Evolutionary conservation across 2,888 invertebrate genomes (phyloP), one percentile per base, ranked within the genome.

Genomic region (Lamellibrachia satsuma): DNA sequence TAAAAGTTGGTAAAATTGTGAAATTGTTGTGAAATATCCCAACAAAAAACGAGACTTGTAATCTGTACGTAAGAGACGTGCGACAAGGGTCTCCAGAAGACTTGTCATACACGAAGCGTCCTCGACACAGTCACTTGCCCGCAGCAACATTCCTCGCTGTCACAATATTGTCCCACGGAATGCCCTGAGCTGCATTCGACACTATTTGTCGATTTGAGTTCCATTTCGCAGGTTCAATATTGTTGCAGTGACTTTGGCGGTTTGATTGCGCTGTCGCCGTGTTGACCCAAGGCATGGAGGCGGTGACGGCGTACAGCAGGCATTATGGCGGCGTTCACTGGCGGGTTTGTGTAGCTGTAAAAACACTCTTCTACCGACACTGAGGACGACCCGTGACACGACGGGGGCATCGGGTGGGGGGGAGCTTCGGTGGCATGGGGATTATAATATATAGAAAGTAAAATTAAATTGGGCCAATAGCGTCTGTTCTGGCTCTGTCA

Each of bases 121-220:
- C 1, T 9, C 55, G 55, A 55, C 55, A 55, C 55, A 15, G 75
- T 75, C 75, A 75, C 75, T 15, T 75, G 75, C 15, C 75, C 75
- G 1, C 75, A 6, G 75, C 75, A 15, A 75, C 75, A 75, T 75
- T 75, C 75, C 75, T 75, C 22, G 75, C 22, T 75, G 22, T 75
- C 75, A 75, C 75, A 75, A 75, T 75, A 75, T 75, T 75, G 75
- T 75, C 75, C 75, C 75, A 75, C 75, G 75, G 75, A 15, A 22
- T 3, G 75, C 75, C n/a, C 15, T 22, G 75, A 75, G n/a, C 75
- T n/a, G 75, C 22, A 4, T 22, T 75, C 75, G 75, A 75, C 75
- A n/a, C 22, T 75, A 75, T 75, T 75, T 75, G 75, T 22, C 75
- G 15, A 22, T 75, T 75, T 75, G 15, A 75, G 15, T 75, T 75